phyloP scores from a whole-genome alignment of 2,797 vertebrate species.

The Lindbergichthys nudifrons region DNA sequence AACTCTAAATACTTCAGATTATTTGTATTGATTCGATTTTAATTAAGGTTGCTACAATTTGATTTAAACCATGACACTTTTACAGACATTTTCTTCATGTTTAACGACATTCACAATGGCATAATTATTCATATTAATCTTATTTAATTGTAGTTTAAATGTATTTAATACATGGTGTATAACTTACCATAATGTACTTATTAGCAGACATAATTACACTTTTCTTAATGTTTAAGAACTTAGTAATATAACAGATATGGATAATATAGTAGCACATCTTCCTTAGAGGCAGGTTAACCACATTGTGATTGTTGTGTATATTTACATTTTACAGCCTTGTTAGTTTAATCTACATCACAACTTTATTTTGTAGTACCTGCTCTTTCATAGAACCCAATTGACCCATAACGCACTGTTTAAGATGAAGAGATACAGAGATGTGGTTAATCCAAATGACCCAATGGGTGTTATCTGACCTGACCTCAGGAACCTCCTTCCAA shows the following conservation, averaged over 20 bases:
- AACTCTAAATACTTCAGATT: not conserved
- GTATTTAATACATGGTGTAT: not conserved
- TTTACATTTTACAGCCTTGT: conserved; percentile 19
- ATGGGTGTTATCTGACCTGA: conserved; percentile 19
- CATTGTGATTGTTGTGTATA: conserved; percentile 16
- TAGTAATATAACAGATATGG: too few species aligned
- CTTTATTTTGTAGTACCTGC: not conserved
- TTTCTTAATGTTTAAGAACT: too few species aligned
- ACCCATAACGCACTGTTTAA: not conserved
- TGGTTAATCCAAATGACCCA: conserved; percentile 2
- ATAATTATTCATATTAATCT: not conserved
- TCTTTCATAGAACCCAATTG: not conserved
- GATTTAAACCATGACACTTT: not conserved
- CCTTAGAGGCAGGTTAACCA: too few species aligned
- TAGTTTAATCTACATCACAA: conserved; percentile 1
- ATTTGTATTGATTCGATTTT: not conserved
- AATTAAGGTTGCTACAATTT: not conserved
- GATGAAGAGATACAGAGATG: not conserved
- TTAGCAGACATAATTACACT: too few species aligned
- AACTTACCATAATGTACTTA: not conserved
- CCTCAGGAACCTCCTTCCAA: not conserved
- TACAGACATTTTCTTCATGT: not conserved
- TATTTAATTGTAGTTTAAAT: not conserved
- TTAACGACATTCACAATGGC: not conserved
- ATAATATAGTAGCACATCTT: too few species aligned